These are phyloP conservation scores for Anhinga anhinga DNA, from an alignment of 2,113 vertebrate genomes.

Conservation along the genomic window DNA sequence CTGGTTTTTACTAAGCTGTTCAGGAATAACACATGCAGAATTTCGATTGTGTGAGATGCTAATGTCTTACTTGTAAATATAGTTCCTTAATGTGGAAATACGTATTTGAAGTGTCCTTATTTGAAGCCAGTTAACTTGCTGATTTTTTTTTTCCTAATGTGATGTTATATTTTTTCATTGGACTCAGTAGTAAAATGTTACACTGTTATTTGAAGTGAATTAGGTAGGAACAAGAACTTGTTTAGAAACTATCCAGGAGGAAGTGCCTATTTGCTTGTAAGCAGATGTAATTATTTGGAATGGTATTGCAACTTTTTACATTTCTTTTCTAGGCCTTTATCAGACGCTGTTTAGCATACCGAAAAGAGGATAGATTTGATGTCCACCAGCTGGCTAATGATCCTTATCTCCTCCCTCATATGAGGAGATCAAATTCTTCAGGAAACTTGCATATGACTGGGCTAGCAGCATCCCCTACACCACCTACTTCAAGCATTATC, in stretches of 20 bases:
- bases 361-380: slow-evolving; percentile 96
- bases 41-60: background rate
- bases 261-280: background rate
- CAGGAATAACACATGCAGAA: background rate
- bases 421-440: slow-evolving; percentile 97
- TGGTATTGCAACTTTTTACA: background rate
- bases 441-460: slow-evolving; percentile 93
- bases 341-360: slow-evolving; percentile 95
- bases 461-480: slow-evolving; percentile 81
- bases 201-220: background rate
- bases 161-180: background rate
- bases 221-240: background rate
- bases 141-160: background rate
- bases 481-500: slow-evolving; percentile 89
- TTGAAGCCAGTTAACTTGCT: background rate
- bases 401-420: slow-evolving; percentile 96
- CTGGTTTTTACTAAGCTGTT: background rate
- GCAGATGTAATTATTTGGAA: background rate
- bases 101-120: background rate
- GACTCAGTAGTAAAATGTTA: background rate
- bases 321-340: slow-evolving; percentile 87
- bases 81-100: background rate
- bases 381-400: slow-evolving; percentile 96
- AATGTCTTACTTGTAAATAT: background rate
- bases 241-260: background rate